A percentile compares a stretch with the other conserved stretches of the same genome.
phyloP scores from a whole-genome alignment of 2,888 invertebrate genomes.

The Ellobium chinense region DNA sequence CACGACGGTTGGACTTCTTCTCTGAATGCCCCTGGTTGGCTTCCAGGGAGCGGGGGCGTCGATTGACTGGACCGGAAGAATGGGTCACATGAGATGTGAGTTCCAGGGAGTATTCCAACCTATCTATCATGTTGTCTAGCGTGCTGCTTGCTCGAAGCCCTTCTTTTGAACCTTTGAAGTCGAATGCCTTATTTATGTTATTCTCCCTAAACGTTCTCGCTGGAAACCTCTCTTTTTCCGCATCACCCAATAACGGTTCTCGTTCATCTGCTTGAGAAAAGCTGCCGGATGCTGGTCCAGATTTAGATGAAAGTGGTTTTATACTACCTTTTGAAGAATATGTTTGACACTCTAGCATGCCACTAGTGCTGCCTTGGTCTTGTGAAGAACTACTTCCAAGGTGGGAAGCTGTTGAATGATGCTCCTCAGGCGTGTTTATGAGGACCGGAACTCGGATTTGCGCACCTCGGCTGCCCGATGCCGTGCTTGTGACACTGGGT shows the following conservation, averaged over 20 bases:
- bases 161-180: neutral
- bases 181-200: neutral
- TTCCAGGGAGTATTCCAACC: neutral
- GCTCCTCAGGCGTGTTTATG: conserved; percentile 13
- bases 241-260: neutral
- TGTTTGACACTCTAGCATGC: neutral
- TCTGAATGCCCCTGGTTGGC: neutral
- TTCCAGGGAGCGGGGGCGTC: neutral
- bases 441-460: conserved; percentile 5
- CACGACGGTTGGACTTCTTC: neutral
- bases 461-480: neutral
- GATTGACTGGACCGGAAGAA: neutral
- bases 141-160: neutral
- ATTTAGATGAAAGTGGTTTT: neutral
- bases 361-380: neutral
- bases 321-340: neutral
- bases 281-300: neutral
- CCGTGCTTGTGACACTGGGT: conserved; percentile 5
- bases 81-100: neutral
- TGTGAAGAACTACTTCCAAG: neutral
- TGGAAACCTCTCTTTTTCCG: neutral
- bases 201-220: neutral
- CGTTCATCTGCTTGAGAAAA: neutral
- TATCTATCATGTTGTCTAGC: conserved; percentile 7
- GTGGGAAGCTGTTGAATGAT: neutral